These are phyloP conservation scores for Triops longicaudatus DNA, from an alignment of 1,140 invertebrate genomes.

Conservation along the genomic window DNA sequence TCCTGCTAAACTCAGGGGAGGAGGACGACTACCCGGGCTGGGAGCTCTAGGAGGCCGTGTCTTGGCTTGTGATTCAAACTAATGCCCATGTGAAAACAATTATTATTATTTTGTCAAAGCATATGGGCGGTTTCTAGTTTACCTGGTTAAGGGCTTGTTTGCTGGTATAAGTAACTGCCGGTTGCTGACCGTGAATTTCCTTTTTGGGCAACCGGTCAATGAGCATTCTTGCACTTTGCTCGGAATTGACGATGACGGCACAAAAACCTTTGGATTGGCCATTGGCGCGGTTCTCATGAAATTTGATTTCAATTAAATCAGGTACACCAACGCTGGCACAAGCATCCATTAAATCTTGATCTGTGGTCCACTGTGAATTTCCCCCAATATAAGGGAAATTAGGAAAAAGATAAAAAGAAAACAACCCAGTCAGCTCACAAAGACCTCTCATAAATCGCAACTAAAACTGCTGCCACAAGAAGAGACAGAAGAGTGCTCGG, in stretches of 20 bases:
- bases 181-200: slow-evolving; percentile 88
- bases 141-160: slow-evolving; percentile 71
- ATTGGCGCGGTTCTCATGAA: slow-evolving; percentile 98
- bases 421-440: background rate
- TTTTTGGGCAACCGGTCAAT: slow-evolving; percentile 89
- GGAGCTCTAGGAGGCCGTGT: slow-evolving; percentile 58
- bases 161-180: slow-evolving; percentile 87
- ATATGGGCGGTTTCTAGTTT: slow-evolving; percentile 19
- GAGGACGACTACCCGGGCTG: slow-evolving; percentile 22
- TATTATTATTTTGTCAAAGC: background rate
- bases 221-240: slow-evolving; percentile 76
- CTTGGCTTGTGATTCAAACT: slow-evolving; percentile 86
- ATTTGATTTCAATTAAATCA: slow-evolving; percentile 96
- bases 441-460: background rate
- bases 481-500: slow-evolving; percentile 16
- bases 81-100: background rate
- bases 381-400: background rate
- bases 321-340: slow-evolving; percentile 75
- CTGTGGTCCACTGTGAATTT: slow-evolving; percentile 83
- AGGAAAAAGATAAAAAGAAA: slow-evolving; percentile 10
- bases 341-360: slow-evolving; percentile 86
- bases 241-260: slow-evolving; percentile 82
- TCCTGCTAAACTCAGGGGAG: slow-evolving; percentile 22
- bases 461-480: background rate
- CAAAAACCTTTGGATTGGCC: slow-evolving; percentile 98